Percentiles rank a stretch among this genome's conserved stretches.
phyloP scores from a whole-genome alignment of 1,140 invertebrate genomes.

The Pseudachorutes palmiensis region DNA sequence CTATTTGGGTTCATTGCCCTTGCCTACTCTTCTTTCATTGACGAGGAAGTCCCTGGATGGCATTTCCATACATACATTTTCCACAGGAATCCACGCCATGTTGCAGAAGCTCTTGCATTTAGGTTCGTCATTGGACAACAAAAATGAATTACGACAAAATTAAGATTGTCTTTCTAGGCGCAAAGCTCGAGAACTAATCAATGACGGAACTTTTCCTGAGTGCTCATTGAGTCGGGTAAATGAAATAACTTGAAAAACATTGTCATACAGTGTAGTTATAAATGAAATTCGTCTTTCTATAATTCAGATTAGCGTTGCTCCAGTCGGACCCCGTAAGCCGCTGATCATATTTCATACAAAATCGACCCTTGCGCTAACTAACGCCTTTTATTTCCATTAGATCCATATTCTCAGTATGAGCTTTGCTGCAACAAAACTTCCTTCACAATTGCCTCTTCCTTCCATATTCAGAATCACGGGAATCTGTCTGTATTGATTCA shows the following conservation, averaged over 20 bases:
- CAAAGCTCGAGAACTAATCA: not conserved
- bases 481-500: conserved; percentile 26
- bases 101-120: conserved; percentile 14
- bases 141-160: not conserved
- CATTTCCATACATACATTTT: conserved; percentile 30
- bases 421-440: conserved; percentile 27
- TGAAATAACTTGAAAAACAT: too few species aligned
- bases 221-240: conserved; percentile 16
- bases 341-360: too few species aligned
- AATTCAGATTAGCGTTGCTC: too few species aligned
- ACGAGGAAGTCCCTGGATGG: conserved; percentile 20
- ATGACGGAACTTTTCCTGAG: conserved; percentile 3
- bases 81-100: conserved; percentile 5
- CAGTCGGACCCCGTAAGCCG: too few species aligned
- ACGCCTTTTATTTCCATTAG: too few species aligned
- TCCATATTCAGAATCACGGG: conserved; percentile 18
- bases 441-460: conserved; percentile 16
- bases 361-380: too few species aligned
- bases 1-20: not conserved
- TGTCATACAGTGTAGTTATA: too few species aligned
- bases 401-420: too few species aligned
- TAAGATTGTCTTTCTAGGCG: not conserved
- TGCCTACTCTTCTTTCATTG: not conserved
- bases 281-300: too few species aligned
- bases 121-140: too few species aligned